Evolutionary conservation across 2,888 invertebrate genomes (phyloP), one percentile per base, ranked within the genome.

Genomic region (Agrilus mali): DNA sequence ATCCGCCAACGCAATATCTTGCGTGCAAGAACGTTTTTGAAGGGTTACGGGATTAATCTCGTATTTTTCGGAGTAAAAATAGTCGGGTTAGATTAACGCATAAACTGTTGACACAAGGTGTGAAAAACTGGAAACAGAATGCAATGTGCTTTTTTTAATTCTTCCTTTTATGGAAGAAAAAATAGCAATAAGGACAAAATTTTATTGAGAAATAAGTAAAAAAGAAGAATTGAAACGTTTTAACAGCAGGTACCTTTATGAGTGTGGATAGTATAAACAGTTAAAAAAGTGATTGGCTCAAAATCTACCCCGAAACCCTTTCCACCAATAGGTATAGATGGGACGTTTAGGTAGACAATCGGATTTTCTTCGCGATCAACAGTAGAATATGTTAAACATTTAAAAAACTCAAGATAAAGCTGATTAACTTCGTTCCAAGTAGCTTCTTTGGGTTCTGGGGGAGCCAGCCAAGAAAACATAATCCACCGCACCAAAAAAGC

Each of bases 321-420:
- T 46, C 60, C 63, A 41, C 60, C 61, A 22, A 65, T 52, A 7
- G 60, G 58, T 41, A 63, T 43, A 13, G 65, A 65, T 16, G 66
- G 76, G 2, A 71, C 65, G 56, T 73, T 72, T 36, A 69, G 64
- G 56, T 76, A 78, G 49, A 80, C 77, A 45, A 79, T 70, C 1
- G 81, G 75, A 31, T 60, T 61, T 49, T 71, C 79, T 53, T 77
- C 74, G 50, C 68, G 70, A 58, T 84, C 82, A 40, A 72, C 58
- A 55, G 77, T 78, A 34, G 82, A 82, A 52, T 80, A 74, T 12
- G 81, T 78, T 54, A 82, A 67, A 53, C 71, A 74, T 64, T 78
- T 77, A 38, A 61, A 69, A 36, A 65, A 66, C 53, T 74, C 72
- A 47, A 71, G 60, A 59, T 73, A 78, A 40, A 75, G 60, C 38